Evolutionary conservation across 2,888 invertebrate species (phyloP).

Genomic region (Homarus gammarus): DNA sequence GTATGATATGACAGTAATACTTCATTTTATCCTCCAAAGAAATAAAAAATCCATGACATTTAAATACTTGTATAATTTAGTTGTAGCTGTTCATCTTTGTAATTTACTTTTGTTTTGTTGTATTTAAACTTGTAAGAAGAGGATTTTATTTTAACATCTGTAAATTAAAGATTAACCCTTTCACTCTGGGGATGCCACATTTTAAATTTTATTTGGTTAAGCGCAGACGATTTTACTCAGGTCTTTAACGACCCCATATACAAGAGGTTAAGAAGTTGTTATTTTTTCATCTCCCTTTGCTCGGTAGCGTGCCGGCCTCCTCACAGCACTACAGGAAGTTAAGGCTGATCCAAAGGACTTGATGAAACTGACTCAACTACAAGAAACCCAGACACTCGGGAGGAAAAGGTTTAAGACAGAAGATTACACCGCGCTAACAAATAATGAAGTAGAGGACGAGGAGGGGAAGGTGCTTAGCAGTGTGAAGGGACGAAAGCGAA

Average conservation of each 20-base stretch:
- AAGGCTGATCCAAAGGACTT: constrained; percentile 71
- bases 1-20: not conserved
- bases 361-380: constrained; percentile 62
- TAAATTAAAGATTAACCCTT: not conserved
- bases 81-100: too few species aligned
- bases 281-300: not conserved
- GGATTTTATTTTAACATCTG: not conserved
- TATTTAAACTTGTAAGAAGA: too few species aligned
- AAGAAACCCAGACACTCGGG: constrained; percentile 73
- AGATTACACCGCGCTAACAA: constrained; percentile 39
- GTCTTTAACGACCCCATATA: too few species aligned
- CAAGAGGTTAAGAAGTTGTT: too few species aligned
- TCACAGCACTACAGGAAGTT: constrained; percentile 67
- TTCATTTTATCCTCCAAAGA: not conserved
- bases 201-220: too few species aligned
- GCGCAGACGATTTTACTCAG: too few species aligned
- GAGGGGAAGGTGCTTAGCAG: constrained; percentile 29
- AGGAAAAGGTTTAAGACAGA: constrained; percentile 61
- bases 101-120: too few species aligned
- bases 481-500: constrained; percentile 50
- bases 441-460: constrained; percentile 18
- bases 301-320: constrained; percentile 53
- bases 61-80: too few species aligned
- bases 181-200: too few species aligned
- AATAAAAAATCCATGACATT: too few species aligned